These are phyloP conservation scores for Nasonia vitripennis DNA, from an alignment of 1,140 invertebrate genomes.

Conservation along the genomic window DNA sequence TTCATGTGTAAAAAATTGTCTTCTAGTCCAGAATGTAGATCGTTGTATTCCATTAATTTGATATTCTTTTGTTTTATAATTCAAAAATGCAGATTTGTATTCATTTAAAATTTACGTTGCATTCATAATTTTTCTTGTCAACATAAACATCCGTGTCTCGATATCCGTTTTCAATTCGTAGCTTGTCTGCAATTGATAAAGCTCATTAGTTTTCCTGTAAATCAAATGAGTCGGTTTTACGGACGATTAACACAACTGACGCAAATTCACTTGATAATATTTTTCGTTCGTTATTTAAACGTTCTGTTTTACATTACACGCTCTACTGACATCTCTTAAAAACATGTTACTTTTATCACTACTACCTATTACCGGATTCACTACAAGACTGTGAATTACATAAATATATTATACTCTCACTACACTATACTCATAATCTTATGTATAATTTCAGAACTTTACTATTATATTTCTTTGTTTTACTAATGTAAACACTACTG, in stretches of 20 bases:
- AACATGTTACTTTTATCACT: slow-evolving; percentile 5
- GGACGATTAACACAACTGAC: slow-evolving; percentile 8
- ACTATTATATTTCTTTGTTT: background rate
- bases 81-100: too few relatives aligned
- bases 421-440: background rate
- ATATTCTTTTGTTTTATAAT: background rate
- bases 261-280: slow-evolving; percentile 10
- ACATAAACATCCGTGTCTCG: background rate
- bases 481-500: background rate
- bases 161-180: background rate
- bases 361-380: slow-evolving; percentile 40
- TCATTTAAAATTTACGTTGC: too few relatives aligned
- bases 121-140: background rate
- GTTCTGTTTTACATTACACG: background rate
- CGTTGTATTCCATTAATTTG: too few relatives aligned
- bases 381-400: slow-evolving; percentile 45
- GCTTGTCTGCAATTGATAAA: background rate
- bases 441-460: background rate
- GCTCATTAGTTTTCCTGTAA: background rate
- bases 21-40: too few relatives aligned
- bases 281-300: background rate
- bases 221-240: background rate
- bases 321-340: background rate
- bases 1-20: too few relatives aligned
- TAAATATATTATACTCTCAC: background rate